Base-by-base conservation (phyloP, 2,113 vertebrate species). In the Calonectris borealis region DNA sequence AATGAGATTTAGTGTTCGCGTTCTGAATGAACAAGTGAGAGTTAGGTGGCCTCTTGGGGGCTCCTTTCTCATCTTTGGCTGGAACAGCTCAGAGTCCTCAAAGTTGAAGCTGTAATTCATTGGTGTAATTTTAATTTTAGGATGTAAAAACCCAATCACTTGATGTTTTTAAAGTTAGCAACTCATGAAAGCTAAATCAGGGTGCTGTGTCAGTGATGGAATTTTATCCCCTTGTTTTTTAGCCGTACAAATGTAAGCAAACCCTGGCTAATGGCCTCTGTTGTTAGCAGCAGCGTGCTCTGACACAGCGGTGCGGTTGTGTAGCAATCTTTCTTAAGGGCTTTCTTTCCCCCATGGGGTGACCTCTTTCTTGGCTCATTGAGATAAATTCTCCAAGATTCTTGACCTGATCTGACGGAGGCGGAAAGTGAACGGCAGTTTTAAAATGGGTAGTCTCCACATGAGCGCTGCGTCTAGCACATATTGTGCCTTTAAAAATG, bases 11-110 rank as follows among this genome's bases (percentile, higher is more conserved):
- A 96, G 94, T 77, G 81, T 77, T 93, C 36, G 7, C 29, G 0
- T 88, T 96, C 80, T 95, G 95, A 95, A 97, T 95, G 93, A 94
- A 85, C 83, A 97, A 95, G 48, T 72, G 78, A 91, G 90, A 36
- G 70, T 73, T 88, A 69, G 66, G 71, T 44, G 80, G 87, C 85
- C 92, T 91, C 88, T 31, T 51, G 93, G 62, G 85, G 24, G 17
- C 51, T 93, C 51, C 55, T 72, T 88, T 87, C 82, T 88, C 25
- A 1, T 84, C 71, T 94, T 88, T 73, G 65, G 27, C 81, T 89
- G 52, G 0, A 2, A 81, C 54, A 73, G 66, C n/a, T 84, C 31
- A 21, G 46, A 88, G 36, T 83, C 83, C 91, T 95, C 88, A 40
- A 85, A 92, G 72, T 9, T 91, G 49, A 87, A 91, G 38, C 42